Conservation (phyloP, 2,797 vertebrate genomes). For the Linurgus olivaceus region DNA sequence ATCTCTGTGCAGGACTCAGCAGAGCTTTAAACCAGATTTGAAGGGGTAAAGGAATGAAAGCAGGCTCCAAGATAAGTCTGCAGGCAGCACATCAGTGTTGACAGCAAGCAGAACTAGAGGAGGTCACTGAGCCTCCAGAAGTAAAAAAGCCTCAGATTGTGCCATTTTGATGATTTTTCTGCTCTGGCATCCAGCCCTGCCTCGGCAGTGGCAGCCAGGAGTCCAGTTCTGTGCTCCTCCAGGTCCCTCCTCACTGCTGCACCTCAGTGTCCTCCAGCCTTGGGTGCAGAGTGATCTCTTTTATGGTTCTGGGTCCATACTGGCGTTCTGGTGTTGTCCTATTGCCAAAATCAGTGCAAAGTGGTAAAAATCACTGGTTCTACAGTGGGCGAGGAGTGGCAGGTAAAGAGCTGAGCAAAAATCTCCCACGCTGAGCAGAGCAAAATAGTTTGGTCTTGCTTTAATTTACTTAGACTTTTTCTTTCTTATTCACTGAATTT, state of each 20-base stretch:
- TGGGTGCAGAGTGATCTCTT: neutral
- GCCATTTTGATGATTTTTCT: constrained; percentile 42
- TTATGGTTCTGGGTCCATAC: neutral
- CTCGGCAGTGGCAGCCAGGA: neutral
- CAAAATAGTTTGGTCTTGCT: neutral
- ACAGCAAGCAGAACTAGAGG: constrained; percentile 20
- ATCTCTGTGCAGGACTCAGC: neutral
- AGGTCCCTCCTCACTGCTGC: neutral
- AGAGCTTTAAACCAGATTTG: neutral
- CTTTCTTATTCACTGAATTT: neutral
- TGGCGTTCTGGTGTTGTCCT: accelerated
- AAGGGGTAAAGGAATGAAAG: neutral
- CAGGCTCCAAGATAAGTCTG: neutral
- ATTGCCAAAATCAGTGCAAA: neutral
- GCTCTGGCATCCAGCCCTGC: neutral
- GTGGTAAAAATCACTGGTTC: neutral
- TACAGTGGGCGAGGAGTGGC: neutral
- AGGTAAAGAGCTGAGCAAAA: neutral
- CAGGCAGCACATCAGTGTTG: neutral
- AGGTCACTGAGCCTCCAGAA: constrained; percentile 16
- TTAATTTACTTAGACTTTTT: neutral
- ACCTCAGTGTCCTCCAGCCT: neutral
- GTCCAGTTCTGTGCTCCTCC: neutral
- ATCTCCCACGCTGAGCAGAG: neutral
- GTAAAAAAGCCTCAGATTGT: neutral